Evolutionary conservation across 1,140 invertebrate genomes (phyloP).

Genomic region (Drosophila teissieri): DNA sequence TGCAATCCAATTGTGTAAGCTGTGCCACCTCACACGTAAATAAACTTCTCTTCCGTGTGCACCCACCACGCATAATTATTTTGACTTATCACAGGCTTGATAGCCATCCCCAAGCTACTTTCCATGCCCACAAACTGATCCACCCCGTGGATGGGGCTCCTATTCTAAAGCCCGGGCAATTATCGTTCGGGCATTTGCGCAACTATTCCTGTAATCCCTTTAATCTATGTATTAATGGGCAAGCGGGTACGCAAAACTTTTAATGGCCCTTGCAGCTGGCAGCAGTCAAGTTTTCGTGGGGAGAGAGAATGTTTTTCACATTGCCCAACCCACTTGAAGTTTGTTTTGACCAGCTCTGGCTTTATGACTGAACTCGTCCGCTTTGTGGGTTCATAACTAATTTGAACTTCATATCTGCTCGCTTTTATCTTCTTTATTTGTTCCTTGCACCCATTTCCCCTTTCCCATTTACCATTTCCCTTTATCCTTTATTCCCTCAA

Average conservation of each 20-base stretch:
- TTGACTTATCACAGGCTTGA: not conserved
- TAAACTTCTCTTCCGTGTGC: not conserved
- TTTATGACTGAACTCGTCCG: constrained; percentile 47
- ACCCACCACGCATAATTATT: too few relatives aligned
- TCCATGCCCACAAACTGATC: not conserved
- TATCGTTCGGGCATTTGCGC: constrained; percentile 65
- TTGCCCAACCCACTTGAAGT: constrained; percentile 34
- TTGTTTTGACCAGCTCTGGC: constrained; percentile 55
- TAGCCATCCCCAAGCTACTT: not conserved
- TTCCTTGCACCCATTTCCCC: constrained; percentile 25
- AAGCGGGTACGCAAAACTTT: constrained; percentile 68
- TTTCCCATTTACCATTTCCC: not conserved
- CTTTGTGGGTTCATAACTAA: constrained; percentile 75
- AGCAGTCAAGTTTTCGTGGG: constrained; percentile 60
- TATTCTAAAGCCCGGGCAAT: constrained; percentile 53
- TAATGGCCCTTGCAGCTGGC: constrained; percentile 75
- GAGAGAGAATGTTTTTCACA: constrained; percentile 48
- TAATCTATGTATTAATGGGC: constrained; percentile 75
- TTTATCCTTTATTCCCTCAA: constrained; percentile 19
- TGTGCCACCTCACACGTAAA: too few relatives aligned
- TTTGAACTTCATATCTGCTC: constrained; percentile 74
- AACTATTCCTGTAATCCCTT: constrained; percentile 74
- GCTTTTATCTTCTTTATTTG: constrained; percentile 57
- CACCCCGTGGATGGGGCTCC: not conserved
- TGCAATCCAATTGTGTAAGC: too few relatives aligned